Percentiles rank a stretch among this genome's conserved stretches.
Evolutionary conservation across 2,113 vertebrate species (phyloP).

Genomic region (Salvelinus namaycush): DNA sequence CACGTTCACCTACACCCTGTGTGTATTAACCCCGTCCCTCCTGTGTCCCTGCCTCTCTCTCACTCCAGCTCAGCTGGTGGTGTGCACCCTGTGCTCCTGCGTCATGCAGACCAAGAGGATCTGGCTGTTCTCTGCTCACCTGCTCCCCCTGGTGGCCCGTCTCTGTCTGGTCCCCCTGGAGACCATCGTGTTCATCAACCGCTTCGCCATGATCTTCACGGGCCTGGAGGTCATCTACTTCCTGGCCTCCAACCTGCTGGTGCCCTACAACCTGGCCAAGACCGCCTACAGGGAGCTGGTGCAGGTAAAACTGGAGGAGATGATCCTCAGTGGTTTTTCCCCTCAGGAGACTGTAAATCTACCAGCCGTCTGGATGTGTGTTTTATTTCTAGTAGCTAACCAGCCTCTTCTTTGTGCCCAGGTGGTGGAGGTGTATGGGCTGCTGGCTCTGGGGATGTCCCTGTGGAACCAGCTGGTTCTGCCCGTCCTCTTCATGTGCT

Average conservation of each 20-base stretch:
- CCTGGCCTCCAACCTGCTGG: conserved; percentile 92
- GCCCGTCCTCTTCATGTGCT: conserved; percentile 97
- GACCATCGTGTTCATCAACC: conserved; percentile 96
- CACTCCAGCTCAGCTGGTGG: conserved; percentile 90
- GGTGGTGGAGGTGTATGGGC: conserved; percentile 97
- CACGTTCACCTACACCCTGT: too few species aligned
- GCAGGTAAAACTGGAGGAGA: conserved; percentile 77
- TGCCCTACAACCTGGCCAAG: conserved; percentile 96
- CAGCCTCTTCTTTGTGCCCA: conserved; percentile 39
- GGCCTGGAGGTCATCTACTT: conserved; percentile 98
- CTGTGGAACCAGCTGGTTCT: conserved; percentile 98
- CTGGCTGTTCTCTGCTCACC: conserved; percentile 97
- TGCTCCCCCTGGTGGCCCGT: conserved; percentile 93
- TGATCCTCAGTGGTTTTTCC: too few species aligned
- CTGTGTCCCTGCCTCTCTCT: not conserved
- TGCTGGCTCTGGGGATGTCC: conserved; percentile 95
- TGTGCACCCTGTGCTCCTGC: conserved; percentile 95
- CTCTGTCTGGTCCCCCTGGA: conserved; percentile 95
- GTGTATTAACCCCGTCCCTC: not conserved
- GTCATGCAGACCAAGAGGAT: conserved; percentile 99
- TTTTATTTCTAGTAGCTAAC: not conserved
- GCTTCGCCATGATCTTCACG: conserved; percentile 98
- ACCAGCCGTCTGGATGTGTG: too few species aligned
- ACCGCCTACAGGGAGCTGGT: conserved; percentile 96
- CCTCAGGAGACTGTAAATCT: too few species aligned